These are phyloP conservation scores for Dreissena rostriformis DNA, from an alignment of 1,140 invertebrate species.

Conservation along the genomic window DNA sequence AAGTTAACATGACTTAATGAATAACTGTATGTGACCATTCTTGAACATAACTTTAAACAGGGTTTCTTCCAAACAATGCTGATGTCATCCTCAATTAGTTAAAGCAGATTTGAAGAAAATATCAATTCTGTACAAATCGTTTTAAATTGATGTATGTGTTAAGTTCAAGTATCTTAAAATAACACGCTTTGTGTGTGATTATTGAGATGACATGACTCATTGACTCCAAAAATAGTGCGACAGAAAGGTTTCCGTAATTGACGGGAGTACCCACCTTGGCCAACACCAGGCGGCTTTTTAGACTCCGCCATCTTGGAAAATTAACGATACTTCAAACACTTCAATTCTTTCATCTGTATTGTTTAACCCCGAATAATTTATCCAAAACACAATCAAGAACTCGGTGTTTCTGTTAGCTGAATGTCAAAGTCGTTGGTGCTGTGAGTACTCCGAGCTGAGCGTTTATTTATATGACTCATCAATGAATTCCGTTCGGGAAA, in stretches of 20 bases:
- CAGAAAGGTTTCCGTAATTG: constrained; percentile 51
- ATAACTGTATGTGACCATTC: no score
- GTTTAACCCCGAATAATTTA: constrained; percentile 58
- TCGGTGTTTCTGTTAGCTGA: constrained; percentile 64
- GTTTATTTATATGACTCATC: constrained; percentile 80
- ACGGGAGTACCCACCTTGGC: constrained; percentile 44
- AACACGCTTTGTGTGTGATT: constrained; percentile 2
- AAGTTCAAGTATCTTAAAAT: no score
- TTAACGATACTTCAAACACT: constrained; percentile 66
- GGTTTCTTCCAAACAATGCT: no score
- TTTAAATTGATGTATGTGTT: no score
- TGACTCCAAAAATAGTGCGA: constrained; percentile 56
- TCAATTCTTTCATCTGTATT: constrained; percentile 64
- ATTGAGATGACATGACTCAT: constrained; percentile 53
- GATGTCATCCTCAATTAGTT: no score
- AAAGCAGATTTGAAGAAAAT: no score
- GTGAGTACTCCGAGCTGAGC: constrained; percentile 73
- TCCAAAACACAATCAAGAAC: constrained; percentile 48
- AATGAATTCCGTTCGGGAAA: constrained; percentile 77
- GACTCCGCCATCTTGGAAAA: constrained; percentile 79
- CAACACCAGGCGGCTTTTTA: constrained; percentile 63
- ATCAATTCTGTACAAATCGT: no score
- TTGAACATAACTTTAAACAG: no score
- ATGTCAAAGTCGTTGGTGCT: constrained; percentile 67
- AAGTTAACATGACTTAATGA: no score